phyloP scores from a whole-genome alignment of 1,140 invertebrate genomes.

The Micrasema longulum region DNA sequence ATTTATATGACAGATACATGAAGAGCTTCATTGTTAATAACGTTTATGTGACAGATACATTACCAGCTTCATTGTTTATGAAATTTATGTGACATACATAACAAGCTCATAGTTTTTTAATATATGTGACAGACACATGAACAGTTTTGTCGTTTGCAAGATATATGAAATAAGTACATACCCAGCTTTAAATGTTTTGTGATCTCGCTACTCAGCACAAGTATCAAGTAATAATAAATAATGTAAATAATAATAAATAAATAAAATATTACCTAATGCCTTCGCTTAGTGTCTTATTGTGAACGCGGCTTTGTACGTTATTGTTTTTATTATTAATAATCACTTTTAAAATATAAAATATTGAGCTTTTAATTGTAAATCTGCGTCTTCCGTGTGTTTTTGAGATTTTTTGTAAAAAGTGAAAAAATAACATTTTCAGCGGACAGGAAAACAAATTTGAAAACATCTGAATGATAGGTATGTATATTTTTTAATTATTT shows the following conservation, averaged over 20 bases:
- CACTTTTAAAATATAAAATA: slow-evolving; percentile 8
- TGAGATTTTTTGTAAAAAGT: neutral
- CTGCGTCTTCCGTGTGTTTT: slow-evolving; percentile 10
- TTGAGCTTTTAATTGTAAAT: slow-evolving; percentile 10
- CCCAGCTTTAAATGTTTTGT: slow-evolving; percentile 39
- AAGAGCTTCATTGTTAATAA: too few relatives aligned
- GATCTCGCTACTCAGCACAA: slow-evolving; percentile 31
- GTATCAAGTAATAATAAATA: slow-evolving; percentile 27
- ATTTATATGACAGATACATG: too few relatives aligned
- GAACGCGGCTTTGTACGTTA: slow-evolving; percentile 32
- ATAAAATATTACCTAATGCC: slow-evolving; percentile 42
- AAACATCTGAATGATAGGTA: too few relatives aligned
- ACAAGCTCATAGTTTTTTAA: too few relatives aligned
- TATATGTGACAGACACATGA: too few relatives aligned
- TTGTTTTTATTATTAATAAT: neutral
- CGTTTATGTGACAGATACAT: too few relatives aligned
- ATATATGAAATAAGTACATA: neutral
- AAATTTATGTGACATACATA: too few relatives aligned
- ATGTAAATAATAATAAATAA: slow-evolving; percentile 32
- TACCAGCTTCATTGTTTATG: too few relatives aligned
- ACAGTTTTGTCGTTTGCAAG: neutral
- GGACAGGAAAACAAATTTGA: too few relatives aligned
- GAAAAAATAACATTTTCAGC: neutral
- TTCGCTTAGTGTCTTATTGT: slow-evolving; percentile 53
- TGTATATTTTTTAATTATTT: too few relatives aligned